phyloP scores from a whole-genome alignment of 2,797 vertebrate genomes.

The Knipowitschia caucasica region DNA sequence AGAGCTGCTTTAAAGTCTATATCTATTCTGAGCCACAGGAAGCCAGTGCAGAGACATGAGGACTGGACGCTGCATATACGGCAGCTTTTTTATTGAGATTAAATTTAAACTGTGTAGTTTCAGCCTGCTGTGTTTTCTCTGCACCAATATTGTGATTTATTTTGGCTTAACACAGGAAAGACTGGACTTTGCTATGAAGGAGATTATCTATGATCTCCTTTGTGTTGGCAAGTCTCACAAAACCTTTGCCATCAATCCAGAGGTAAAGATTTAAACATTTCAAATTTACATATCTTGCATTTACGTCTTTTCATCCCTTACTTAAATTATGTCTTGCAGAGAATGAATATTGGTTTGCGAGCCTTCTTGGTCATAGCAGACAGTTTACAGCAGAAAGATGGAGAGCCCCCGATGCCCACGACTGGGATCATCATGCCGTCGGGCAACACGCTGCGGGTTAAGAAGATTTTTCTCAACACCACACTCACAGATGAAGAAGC shows the following conservation, averaged over 20 bases:
- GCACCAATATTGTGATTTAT: conserved; percentile 15
- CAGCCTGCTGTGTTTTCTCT: background rate
- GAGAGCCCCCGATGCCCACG: conserved; percentile 97
- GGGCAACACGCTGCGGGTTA: conserved; percentile 98
- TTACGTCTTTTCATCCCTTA: conserved; percentile 6
- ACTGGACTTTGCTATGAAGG: conserved; percentile 99
- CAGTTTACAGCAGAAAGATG: conserved; percentile 97
- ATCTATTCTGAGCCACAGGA: too few relatives aligned
- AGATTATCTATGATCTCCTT: conserved; percentile 99
- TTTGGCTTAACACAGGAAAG: conserved; percentile 81
- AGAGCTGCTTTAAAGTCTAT: background rate
- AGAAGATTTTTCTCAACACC: conserved; percentile 99
- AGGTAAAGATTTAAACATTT: conserved; percentile 74
- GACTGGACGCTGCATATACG: too few relatives aligned
- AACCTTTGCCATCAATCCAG: conserved; percentile 98
- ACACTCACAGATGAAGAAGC: conserved; percentile 98
- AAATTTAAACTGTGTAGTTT: background rate
- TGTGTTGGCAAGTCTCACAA: conserved; percentile 98
- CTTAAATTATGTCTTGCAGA: conserved; percentile 61
- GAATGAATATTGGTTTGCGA: conserved; percentile 98
- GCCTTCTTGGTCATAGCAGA: conserved; percentile 98
- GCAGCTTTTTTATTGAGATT: too few relatives aligned
- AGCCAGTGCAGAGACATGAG: too few relatives aligned
- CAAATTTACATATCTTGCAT: background rate
- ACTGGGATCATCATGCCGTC: conserved; percentile 96